phyloP scores from a whole-genome alignment of 1,140 invertebrate species.

The Pomacea maculata region DNA sequence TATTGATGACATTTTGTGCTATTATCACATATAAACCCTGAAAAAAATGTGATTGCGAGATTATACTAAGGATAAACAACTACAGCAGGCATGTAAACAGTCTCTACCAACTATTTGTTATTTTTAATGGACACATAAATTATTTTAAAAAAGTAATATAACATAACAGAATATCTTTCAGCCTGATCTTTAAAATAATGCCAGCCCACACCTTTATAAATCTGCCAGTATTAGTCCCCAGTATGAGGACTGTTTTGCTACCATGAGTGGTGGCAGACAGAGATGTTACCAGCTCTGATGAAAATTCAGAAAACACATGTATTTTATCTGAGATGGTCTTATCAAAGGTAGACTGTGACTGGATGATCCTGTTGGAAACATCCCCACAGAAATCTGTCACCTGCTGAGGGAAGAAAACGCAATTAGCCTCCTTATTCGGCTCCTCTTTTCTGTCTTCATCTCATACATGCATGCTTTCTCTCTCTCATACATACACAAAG shows the following conservation, averaged over 20 bases:
- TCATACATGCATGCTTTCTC: not conserved
- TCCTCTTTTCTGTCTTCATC: not conserved
- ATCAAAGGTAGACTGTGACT: not conserved
- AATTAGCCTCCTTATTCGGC: not conserved
- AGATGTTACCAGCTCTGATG: constrained; percentile 31
- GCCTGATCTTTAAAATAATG: not conserved
- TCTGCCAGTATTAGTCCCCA: constrained; percentile 39
- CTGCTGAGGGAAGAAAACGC: not conserved
- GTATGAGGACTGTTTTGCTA: constrained; percentile 28
- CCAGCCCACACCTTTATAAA: constrained; percentile 41
- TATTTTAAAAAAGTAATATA: too few relatives aligned
- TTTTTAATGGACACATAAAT: too few relatives aligned
- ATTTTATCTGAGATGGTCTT: not conserved
- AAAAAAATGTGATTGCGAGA: too few relatives aligned
- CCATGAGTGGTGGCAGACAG: constrained; percentile 29
- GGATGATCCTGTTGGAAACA: not conserved
- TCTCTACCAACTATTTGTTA: too few relatives aligned
- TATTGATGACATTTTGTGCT: too few relatives aligned
- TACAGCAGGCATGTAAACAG: too few relatives aligned
- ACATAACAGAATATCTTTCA: too few relatives aligned
- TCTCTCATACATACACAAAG: constrained; percentile 21
- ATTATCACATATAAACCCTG: too few relatives aligned
- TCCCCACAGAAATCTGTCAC: not conserved
- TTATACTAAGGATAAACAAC: too few relatives aligned
- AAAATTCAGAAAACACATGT: not conserved